These are phyloP conservation scores for Protaetia brevitarsis DNA, from an alignment of 1,140 invertebrate genomes.

Conservation along the genomic window DNA sequence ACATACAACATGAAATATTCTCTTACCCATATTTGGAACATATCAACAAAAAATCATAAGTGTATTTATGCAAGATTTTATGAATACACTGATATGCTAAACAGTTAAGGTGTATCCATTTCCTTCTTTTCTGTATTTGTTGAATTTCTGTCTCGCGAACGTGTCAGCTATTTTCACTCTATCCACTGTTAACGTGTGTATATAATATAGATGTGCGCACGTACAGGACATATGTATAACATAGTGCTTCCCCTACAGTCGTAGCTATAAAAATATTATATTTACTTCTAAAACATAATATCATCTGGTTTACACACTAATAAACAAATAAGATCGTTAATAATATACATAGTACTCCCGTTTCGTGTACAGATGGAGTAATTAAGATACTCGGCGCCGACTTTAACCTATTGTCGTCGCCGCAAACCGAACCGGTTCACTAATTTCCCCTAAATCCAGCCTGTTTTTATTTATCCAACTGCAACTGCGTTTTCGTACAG, in stretches of 20 bases:
- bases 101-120: no score
- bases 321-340: neutral
- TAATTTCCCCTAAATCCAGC: neutral
- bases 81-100: no score
- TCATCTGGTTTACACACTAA: neutral
- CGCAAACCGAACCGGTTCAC: neutral
- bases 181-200: no score
- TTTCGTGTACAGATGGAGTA: neutral
- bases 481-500: neutral
- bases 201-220: no score
- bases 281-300: neutral
- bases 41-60: no score
- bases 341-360: neutral
- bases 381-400: conserved; percentile 11
- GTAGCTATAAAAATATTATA: neutral
- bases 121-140: no score
- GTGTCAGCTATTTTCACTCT: no score
- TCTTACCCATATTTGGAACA: no score
- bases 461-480: conserved; percentile 8
- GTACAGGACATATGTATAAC: neutral
- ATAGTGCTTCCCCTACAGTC: neutral
- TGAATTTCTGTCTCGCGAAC: no score
- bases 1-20: no score
- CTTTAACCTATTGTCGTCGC: neutral
- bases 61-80: no score